phyloP scores from a whole-genome alignment of 2,113 vertebrate genomes.

The Gobiocypris rarus region DNA sequence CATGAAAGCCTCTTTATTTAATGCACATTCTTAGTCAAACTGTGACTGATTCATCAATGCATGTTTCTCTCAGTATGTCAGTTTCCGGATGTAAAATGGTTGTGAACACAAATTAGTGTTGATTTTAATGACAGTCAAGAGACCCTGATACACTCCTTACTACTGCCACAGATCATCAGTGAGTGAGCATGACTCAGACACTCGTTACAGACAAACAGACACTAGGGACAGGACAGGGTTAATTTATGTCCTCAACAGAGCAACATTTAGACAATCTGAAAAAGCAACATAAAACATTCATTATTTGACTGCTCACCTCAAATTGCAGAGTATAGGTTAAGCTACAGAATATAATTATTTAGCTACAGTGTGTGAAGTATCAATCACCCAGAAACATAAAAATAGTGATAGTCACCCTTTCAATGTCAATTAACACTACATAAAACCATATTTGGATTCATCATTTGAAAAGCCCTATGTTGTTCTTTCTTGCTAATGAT shows the following conservation, averaged over 20 bases:
- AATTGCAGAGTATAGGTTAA: no score
- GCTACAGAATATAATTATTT: no score
- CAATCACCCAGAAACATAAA: no score
- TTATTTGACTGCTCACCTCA: not conserved
- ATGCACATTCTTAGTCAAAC: not conserved
- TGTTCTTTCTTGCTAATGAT: not conserved
- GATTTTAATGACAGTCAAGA: not conserved
- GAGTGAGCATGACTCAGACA: constrained; percentile 19
- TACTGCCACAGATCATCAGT: constrained; percentile 7
- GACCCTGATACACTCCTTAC: not conserved
- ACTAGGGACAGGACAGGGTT: not conserved
- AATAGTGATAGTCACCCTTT: no score
- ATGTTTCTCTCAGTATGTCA: no score
- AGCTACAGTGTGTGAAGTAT: no score
- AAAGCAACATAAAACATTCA: not conserved
- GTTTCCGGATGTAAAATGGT: not conserved
- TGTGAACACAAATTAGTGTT: not conserved
- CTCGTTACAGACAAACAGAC: constrained; percentile 16
- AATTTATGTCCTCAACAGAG: no score
- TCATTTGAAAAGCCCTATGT: no score
- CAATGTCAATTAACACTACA: no score
- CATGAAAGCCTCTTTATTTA: not conserved
- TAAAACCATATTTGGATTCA: no score
- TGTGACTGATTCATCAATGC: not conserved
- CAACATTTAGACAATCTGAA: not conserved